Conservation (phyloP, 2,797 vertebrate species). For the Silurus lanzhouensis region DNA sequence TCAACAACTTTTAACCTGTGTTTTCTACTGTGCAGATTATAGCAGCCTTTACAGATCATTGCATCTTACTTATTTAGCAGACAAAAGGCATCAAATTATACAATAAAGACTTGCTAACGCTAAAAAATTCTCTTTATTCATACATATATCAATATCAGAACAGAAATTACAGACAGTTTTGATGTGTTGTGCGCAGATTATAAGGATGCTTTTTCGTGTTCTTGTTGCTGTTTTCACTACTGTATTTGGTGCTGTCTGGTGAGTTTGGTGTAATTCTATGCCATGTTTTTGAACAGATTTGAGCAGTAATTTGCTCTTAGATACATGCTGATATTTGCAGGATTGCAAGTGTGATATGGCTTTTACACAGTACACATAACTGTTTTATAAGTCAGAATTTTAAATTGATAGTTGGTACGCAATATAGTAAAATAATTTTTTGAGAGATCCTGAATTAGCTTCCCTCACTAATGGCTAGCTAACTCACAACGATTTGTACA, state of each 20-base stretch:
- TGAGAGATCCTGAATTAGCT: neutral
- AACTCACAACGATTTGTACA: neutral
- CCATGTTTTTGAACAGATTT: neutral
- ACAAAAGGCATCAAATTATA: neutral
- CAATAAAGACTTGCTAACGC: neutral
- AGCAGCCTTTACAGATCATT: neutral
- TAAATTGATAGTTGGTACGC: neutral
- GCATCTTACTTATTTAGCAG: no score
- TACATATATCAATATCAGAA: no score
- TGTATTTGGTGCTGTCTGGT: neutral
- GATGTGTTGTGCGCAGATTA: no score
- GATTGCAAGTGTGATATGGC: neutral
- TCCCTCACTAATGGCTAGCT: no score
- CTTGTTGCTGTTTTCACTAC: no score
- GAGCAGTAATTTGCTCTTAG: no score
- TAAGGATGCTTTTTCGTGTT: no score
- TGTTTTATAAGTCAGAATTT: neutral
- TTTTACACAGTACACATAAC: neutral
- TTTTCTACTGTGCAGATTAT: no score
- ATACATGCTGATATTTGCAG: neutral
- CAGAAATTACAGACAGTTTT: no score
- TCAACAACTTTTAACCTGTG: no score
- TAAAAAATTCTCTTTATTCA: neutral
- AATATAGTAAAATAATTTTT: neutral
- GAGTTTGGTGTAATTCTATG: neutral